Evolutionary conservation across 2,113 vertebrate genomes (phyloP), one percentile per base, ranked within the genome.

Genomic region (Reinhardtius hippoglossoides): DNA sequence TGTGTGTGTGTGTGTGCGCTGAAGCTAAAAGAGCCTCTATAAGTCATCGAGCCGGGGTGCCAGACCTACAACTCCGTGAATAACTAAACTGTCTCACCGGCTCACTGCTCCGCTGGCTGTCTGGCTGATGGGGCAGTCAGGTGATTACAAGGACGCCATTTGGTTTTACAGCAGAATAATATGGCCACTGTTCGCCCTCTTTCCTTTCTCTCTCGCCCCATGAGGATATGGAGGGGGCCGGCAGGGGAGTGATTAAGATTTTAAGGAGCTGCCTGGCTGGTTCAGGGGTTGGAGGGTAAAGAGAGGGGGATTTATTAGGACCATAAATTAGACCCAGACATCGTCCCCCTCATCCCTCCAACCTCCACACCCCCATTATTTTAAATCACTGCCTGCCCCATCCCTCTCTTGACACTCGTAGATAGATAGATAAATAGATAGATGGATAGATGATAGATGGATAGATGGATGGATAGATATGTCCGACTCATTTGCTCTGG

Each of bases 251-350:
- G 88, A 91, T 94, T 94, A 91, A 81, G 91, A 84, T 92, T 93
- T 92, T 91, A 92, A 87, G 89, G 89, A 91, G 89, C 88, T 86
- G 84, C 78, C 81, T 76, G 87, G 79, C 86, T 92, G 91, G 81
- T 91, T 89, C 86, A 88, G 88, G 82, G 92, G 93, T 93, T 85
- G 92, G 89, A 93, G 92, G 92, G 84, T 92, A 93, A 94, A 92
- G 92, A 93, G 91, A 75, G 60, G 89, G 85, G 85, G 90, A 94
- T 94, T 94, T 94, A 94, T 93, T 92, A 76, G 90, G 48, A 58
- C 81, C 86, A 79, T 94, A 94, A 94, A 94, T 93, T 91, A 90
- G 78, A 92, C 60, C 83, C 81, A 91, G 88, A 89, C 84, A 26
- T 75, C 80, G 67, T 76, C 73, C 80, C 76, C 67, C 67, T 55